phyloP scores from a whole-genome alignment of 1,140 invertebrate species.

The Penaeus chinensis region DNA sequence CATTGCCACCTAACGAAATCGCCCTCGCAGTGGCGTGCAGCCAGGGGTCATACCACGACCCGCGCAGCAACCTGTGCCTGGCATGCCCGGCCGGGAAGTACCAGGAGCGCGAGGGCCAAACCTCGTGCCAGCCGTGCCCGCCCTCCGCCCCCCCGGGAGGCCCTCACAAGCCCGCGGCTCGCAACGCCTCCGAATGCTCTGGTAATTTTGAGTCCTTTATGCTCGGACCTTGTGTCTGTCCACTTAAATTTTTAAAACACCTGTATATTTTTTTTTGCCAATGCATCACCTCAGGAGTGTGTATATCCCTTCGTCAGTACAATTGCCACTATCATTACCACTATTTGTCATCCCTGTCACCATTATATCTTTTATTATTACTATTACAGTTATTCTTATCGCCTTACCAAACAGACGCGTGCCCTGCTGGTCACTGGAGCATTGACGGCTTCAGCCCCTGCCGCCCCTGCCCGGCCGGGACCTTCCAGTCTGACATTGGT shows the following conservation, averaged over 20 bases:
- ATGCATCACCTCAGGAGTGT: no score
- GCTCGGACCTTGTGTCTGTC: not conserved
- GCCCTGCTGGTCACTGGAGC: constrained; percentile 44
- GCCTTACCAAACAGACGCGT: constrained; percentile 19
- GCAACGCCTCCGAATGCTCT: constrained; percentile 30
- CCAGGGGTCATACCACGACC: constrained; percentile 35
- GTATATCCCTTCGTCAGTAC: no score
- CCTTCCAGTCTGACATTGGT: constrained; percentile 26
- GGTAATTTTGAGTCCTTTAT: not conserved
- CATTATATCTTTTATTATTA: not conserved
- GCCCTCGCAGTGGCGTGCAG: constrained; percentile 35
- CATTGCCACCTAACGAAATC: not conserved
- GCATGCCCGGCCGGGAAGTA: constrained; percentile 34
- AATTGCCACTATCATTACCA: no score
- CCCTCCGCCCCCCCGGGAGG: not conserved
- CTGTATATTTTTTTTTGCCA: not conserved
- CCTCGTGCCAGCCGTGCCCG: constrained; percentile 29
- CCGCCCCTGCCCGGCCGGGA: constrained; percentile 31
- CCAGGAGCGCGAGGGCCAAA: constrained; percentile 29
- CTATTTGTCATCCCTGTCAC: not conserved
- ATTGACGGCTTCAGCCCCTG: constrained; percentile 39
- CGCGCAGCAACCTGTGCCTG: not conserved
- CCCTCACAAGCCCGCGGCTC: constrained; percentile 22
- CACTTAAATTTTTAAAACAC: not conserved
- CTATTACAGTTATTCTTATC: not conserved